Evolutionary conservation across 2,797 vertebrate genomes (phyloP), one percentile per base, ranked within the genome.

Genomic region (Potorous gilbertii): DNA sequence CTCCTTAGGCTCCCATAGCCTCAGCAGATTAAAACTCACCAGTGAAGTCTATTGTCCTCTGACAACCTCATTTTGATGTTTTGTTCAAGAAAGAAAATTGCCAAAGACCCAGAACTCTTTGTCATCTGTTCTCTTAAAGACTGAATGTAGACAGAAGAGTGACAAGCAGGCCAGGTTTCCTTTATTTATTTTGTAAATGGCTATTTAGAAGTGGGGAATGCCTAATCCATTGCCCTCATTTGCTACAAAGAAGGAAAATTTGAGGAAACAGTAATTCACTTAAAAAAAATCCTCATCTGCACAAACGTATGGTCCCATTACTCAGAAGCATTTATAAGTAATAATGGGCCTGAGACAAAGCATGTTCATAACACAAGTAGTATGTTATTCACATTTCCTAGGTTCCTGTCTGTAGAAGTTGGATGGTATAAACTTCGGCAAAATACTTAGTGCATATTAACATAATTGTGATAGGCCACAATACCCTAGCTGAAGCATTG

Each of bases 231-330:
- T 94, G n/a, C 46, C 55, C 93, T 93, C 57, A 62, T 90, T 93
- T 89, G 93, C 90, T 94, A 92, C 40, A 91, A 97, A 92, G 13
- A 92, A 95, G 46, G 34, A 66, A 94, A 97, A 96, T 91, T 91
- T 89, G 91, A 96, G n/a, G 27, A 18, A 93, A 56, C 18, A 91
- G 74, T 74, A 95, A 96, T 54, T 94, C n/a, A 90, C 28, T 81
- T 92, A 57, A 97, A 97, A 91, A 40, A 95, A 40, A 11, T 52
- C 59, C 94, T 95, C 46, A 50, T 4, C 5, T 87, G n/a, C 34
- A 93, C 34, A 94, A 52, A 54, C 21, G 52, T 93, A 8, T 46
- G 28, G 50, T 94, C 50, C 29, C 40, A 56, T 46, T 11, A 90
- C 40, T 94, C 2, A 1, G 90, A 81, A 40, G 10, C 5, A 16